Evolutionary conservation across 2,113 vertebrate species (phyloP).

Genomic region (Pterophyllum scalare): DNA sequence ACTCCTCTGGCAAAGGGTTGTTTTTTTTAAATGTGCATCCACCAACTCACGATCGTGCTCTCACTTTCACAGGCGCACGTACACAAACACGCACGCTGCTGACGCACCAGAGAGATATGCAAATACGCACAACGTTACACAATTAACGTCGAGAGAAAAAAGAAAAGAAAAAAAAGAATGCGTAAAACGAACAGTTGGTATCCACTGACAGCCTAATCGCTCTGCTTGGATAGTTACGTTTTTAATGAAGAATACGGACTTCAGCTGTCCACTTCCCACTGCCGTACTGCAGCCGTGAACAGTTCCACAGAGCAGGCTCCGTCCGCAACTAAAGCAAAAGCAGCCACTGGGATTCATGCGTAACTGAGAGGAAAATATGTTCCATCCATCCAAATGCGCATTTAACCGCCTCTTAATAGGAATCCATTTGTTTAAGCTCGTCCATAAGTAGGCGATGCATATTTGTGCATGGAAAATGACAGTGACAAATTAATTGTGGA

Average conservation of each 20-base stretch:
- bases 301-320: constrained; percentile 28
- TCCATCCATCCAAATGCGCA: constrained; percentile 49
- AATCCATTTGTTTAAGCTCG: constrained; percentile 3
- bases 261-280: constrained; percentile 15
- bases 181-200: constrained; percentile 20
- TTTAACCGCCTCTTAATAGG: constrained; percentile 52
- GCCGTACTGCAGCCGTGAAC: constrained; percentile 42
- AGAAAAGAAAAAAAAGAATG: neutral
- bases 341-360: constrained; percentile 17
- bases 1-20: neutral
- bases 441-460: neutral
- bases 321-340: constrained; percentile 32
- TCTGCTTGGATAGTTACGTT: constrained; percentile 11
- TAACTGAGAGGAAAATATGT: constrained; percentile 13
- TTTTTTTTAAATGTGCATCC: neutral
- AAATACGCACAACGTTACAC: constrained; percentile 45
- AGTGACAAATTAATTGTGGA: neutral
- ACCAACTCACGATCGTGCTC: neutral
- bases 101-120: constrained; percentile 52
- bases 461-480: neutral
- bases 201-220: neutral
- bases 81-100: constrained; percentile 27
- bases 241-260: constrained; percentile 15
- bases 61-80: neutral
- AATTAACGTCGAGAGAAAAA: constrained; percentile 5